phyloP scores from a whole-genome alignment of 2,113 vertebrate species.

The Gasterosteus nipponicus region DNA sequence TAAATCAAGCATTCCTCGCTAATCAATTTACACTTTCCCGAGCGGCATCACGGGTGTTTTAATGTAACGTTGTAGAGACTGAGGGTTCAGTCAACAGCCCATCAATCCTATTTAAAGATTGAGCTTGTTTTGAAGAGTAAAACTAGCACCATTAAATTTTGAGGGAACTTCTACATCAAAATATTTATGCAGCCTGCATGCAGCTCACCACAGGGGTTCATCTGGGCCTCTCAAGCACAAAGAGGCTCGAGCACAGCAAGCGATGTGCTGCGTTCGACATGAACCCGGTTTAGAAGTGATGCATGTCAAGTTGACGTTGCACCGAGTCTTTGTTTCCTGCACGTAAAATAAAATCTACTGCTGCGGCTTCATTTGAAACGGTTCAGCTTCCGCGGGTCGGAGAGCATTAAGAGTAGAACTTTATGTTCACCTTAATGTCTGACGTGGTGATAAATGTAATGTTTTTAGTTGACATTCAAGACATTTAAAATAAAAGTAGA shows the following conservation, averaged over 20 bases:
- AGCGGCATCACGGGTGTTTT: background rate
- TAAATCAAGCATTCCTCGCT: slow-evolving; percentile 34
- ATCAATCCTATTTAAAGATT: slow-evolving; percentile 40
- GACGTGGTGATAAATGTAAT: background rate
- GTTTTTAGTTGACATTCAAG: background rate
- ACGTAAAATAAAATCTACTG: background rate
- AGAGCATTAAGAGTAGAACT: too few relatives aligned
- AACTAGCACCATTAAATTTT: slow-evolving; percentile 44
- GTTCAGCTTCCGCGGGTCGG: background rate
- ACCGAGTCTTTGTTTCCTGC: slow-evolving; percentile 21
- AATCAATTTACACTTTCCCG: slow-evolving; percentile 24
- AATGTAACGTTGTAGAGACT: slow-evolving; percentile 14
- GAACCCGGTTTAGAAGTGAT: slow-evolving; percentile 27
- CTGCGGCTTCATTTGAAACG: background rate
- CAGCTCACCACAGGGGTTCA: slow-evolving; percentile 41
- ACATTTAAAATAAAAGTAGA: background rate
- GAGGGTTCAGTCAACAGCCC: slow-evolving; percentile 18
- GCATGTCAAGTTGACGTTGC: slow-evolving; percentile 20
- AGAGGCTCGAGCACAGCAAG: slow-evolving; percentile 35
- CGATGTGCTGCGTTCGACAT: slow-evolving; percentile 19
- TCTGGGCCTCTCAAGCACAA: slow-evolving; percentile 11
- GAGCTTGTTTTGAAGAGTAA: slow-evolving; percentile 50
- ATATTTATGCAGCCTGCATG: slow-evolving; percentile 37
- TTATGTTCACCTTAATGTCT: background rate
- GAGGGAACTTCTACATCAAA: slow-evolving; percentile 31